Base-by-base conservation (phyloP, 2,888 invertebrate genomes). In the Matsumyia berberina region DNA sequence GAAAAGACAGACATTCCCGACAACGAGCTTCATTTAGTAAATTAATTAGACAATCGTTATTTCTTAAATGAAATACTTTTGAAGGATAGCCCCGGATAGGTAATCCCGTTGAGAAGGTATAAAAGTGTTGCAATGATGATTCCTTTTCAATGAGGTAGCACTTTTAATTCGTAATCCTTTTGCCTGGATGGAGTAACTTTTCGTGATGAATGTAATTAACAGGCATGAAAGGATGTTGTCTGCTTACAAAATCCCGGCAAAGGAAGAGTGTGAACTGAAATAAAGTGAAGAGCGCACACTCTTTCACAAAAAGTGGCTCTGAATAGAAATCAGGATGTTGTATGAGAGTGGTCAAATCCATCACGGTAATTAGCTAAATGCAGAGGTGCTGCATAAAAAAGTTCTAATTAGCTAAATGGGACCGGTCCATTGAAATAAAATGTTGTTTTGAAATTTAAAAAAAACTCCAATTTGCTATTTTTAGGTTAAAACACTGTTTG, bases 311-410 rank as follows among this genome's bases (percentile, higher is more conserved):
- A 78, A 67, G 35, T 46, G 29, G 7, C 49, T 15, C 39, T 73
- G 53, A 73, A 83, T 67, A 24, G 53, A 67, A 57, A 58, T 51
- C 60, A 5, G 29, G 15, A 37, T 29, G 19, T 53, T 49, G 62
- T 64, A 46, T 46, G 29, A 24, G 73, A 79, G 60, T 79, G 83
- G 83, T 74, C 73, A 79, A 51, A 58, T 69, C 74, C 83, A 85
- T 85, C 74, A 85, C n/a, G 73, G 74, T 74, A 85, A 85, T 85
- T 85, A 85, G 73, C 73, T 42, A 69, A 67, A 83, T 69, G 67
- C 17, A 62, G 8, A 62, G 44, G 64, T 29, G 62, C 66, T 60
- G 17, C 35, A 44, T 8, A 62, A 73, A 51, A 57, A 64, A 55
- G 33, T 15, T 39, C 11, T 78, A 85, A 85, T 85, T 85, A 79